Percentiles rank a stretch among this genome's conserved stretches.
Evolutionary conservation across 2,888 invertebrate genomes (phyloP).

Genomic region (Campaea margaritaria): DNA sequence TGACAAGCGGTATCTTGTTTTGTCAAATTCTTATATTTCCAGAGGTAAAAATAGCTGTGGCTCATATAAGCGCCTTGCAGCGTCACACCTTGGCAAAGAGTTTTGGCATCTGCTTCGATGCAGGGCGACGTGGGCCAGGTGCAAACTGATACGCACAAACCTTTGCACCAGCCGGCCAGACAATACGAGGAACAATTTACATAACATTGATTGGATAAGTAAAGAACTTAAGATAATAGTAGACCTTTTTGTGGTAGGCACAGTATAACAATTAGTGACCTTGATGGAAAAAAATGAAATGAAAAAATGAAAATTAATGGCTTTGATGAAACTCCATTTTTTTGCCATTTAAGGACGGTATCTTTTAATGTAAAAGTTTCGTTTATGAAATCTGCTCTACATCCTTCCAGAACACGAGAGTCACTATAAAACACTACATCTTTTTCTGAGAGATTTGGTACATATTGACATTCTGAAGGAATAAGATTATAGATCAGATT

Average conservation of each 20-base stretch:
- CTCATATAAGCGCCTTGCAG: conserved; percentile 49
- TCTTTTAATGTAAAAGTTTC: no score
- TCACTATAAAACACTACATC: no score
- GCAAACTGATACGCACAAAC: conserved; percentile 30
- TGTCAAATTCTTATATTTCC: conserved; percentile 43
- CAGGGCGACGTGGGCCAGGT: conserved; percentile 48
- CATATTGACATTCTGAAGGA: neutral
- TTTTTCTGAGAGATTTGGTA: no score
- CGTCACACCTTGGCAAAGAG: conserved; percentile 63
- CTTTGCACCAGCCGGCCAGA: conserved; percentile 22
- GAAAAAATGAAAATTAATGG: no score
- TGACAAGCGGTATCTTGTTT: conserved; percentile 32
- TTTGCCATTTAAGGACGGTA: no score
- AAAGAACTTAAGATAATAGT: neutral
- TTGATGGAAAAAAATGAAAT: no score
- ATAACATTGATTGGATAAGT: neutral
- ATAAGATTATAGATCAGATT: neutral
- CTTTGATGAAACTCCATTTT: no score
- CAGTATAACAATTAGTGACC: no score
- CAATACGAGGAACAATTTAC: conserved; percentile 4
- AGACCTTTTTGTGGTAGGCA: no score
- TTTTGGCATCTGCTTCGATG: conserved; percentile 58
- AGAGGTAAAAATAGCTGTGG: conserved; percentile 49
- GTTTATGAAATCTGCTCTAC: no score
- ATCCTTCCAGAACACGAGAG: no score